phyloP scores from a whole-genome alignment of 2,888 invertebrate species.

The Caenorhabditis angaria region DNA sequence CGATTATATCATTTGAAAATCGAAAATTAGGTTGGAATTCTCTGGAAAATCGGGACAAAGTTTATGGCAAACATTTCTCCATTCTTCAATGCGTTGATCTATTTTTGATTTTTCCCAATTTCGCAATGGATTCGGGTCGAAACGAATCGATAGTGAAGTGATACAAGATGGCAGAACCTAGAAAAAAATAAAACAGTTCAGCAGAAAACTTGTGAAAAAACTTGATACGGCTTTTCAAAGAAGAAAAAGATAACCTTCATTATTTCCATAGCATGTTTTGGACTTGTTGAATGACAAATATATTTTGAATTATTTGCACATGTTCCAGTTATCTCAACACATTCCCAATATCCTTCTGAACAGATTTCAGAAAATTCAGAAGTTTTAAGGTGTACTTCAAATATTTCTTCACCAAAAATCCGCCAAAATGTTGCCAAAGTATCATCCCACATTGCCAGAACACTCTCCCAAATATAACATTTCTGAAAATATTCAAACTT shows the following conservation, averaged over 20 bases:
- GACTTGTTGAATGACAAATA: conserved; percentile 27
- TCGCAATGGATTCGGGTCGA: conserved; percentile 30
- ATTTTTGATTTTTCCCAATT: conserved; percentile 18
- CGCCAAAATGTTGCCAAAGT: conserved; percentile 18
- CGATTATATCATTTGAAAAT: conserved; percentile 23
- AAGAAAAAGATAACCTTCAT: conserved; percentile 15
- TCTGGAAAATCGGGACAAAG: conserved; percentile 24
- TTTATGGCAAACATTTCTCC: conserved; percentile 8
- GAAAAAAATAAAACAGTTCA: conserved; percentile 5
- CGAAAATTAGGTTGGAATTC: conserved; percentile 20
- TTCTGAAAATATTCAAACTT: not conserved
- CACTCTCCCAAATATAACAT: not conserved
- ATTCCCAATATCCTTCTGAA: conserved; percentile 39
- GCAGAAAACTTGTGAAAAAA: not conserved
- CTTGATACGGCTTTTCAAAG: not conserved
- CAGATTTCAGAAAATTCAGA: not conserved
- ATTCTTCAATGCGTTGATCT: conserved; percentile 17
- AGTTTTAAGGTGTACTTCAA: not conserved
- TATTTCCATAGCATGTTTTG: conserved; percentile 17
- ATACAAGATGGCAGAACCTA: conserved; percentile 26
- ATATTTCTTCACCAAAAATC: conserved; percentile 17
- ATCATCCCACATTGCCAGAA: not conserved
- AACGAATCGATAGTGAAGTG: conserved; percentile 17
- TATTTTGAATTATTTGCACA: conserved; percentile 12
- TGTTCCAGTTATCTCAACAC: conserved; percentile 23